Base-by-base conservation (phyloP, 2,888 invertebrate genomes). In the Yponomeuta malinellus region DNA sequence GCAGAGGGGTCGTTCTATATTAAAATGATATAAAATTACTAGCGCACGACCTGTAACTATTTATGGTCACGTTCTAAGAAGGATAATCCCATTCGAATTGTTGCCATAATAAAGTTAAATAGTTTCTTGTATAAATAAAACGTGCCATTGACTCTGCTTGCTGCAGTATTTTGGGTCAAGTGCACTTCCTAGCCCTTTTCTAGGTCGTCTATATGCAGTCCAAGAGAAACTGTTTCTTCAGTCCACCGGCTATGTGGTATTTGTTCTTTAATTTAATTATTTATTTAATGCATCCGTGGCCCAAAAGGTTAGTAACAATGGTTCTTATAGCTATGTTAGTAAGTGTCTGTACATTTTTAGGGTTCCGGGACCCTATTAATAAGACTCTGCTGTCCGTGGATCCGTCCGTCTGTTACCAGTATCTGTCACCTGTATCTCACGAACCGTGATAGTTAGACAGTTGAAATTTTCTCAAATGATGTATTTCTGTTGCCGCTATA, bases 61-160 rank as follows among this genome's bases (percentile, higher is more conserved):
- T 15, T 59, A 59, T 15, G 15, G 15, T 59, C 52, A 59, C 5
- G 2, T 12, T 15, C 15, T 52, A 12, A 59, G 12, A 59, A 59
- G 52, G 52, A 59, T 59, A 59, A 59, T 59, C 52, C 52, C 12
- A 12, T 59, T 8, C 43, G 43, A 43, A 43, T 43, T 43, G 8
- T 43, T 1, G 43, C 5, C 9, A 8, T 9, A 8, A 43, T 43
- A 43, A 43, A 8, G 1, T 43, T 43, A 43, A 43, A 43, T 43
- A 8, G 43, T 77, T 77, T 37, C 37, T 37, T 43, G 9, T 8
- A 43, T 8, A 43, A 43, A 43, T 43, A 43, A 43, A 43, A 43
- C 6, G 1, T 43, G 8, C 43, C 43, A 43, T 43, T 43, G 43
- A 43, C 43, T 8, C 43, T 43, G 43, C 43, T 43, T 43, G 8